Conservation (phyloP, 1,140 invertebrate genomes). For the Rhyzopertha dominica region DNA sequence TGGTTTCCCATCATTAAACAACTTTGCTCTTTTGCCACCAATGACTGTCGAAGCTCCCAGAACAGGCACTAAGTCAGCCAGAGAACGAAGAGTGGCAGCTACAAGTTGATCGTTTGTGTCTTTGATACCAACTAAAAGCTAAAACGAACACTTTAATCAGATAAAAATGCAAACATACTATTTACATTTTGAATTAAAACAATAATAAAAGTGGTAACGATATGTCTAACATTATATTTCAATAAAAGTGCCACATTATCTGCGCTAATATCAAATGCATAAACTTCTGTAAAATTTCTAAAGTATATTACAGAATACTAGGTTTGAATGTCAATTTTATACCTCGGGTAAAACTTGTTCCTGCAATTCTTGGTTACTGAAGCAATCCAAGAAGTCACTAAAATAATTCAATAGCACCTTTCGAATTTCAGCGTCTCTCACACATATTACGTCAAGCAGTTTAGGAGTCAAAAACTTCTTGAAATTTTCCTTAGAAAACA, state of each 20-base stretch:
- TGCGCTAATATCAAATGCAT: too few relatives aligned
- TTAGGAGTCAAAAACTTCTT: slow-evolving; percentile 65
- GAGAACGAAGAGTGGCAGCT: slow-evolving; percentile 65
- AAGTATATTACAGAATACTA: too few relatives aligned
- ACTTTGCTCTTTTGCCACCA: slow-evolving; percentile 69
- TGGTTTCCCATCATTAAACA: slow-evolving; percentile 79
- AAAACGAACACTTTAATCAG: slow-evolving; percentile 12
- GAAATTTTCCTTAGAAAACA: slow-evolving; percentile 62
- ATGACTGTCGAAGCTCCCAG: slow-evolving; percentile 74
- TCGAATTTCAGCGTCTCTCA: slow-evolving; percentile 69
- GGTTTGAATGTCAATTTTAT: too few relatives aligned
- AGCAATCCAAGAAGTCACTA: slow-evolving; percentile 61
- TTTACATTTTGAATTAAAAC: slow-evolving; percentile 5
- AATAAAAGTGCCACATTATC: slow-evolving; percentile 3
- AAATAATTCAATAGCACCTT: slow-evolving; percentile 67
- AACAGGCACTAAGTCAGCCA: slow-evolving; percentile 77
- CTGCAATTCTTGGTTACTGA: slow-evolving; percentile 65
- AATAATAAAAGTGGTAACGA: slow-evolving; percentile 9
- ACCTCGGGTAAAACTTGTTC: slow-evolving; percentile 67
- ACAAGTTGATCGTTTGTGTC: slow-evolving; percentile 77
- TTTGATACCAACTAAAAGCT: slow-evolving; percentile 76
- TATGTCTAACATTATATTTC: slow-evolving; percentile 6
- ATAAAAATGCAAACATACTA: slow-evolving; percentile 13
- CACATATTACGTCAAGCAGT: slow-evolving; percentile 69
- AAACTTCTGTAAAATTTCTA: too few relatives aligned